phyloP scores from a whole-genome alignment of 2,113 vertebrate species.

The Nannospalax galili region DNA sequence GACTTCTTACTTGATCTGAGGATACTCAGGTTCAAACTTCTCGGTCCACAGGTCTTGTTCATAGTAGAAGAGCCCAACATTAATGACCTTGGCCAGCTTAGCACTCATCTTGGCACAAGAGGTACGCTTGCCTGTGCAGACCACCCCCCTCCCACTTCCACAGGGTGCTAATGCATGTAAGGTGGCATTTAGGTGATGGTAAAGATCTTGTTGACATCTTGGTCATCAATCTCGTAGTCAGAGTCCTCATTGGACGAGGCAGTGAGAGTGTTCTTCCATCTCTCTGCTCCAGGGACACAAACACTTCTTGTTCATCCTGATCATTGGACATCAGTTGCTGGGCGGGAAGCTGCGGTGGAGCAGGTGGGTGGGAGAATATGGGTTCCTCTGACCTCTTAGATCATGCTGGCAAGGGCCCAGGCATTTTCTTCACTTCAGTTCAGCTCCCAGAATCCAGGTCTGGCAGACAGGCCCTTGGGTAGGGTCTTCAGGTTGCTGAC shows the following conservation, averaged over 20 bases:
- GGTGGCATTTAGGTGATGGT: conserved; percentile 98
- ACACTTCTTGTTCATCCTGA: conserved; percentile 96
- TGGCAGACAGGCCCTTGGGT: conserved; percentile 96
- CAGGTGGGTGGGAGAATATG: conserved; percentile 72
- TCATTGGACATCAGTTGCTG: conserved; percentile 86
- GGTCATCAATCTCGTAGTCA: conserved; percentile 96
- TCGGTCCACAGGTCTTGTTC: conserved; percentile 98
- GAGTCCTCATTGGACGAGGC: conserved; percentile 98
- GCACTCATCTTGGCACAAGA: conserved; percentile 95
- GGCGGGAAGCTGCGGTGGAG: conserved; percentile 71
- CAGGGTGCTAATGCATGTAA: conserved; percentile 96
- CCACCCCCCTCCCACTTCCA: too few relatives aligned
- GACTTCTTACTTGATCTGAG: conserved; percentile 99
- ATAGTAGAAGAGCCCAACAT: conserved; percentile 97
- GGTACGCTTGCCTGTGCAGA: conserved; percentile 95
- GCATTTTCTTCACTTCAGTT: conserved; percentile 99
- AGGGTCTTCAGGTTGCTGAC: conserved; percentile 95
- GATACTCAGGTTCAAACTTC: conserved; percentile 96
- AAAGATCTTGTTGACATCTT: conserved; percentile 98
- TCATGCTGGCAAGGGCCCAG: conserved; percentile 93
- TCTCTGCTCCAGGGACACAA: conserved; percentile 99
- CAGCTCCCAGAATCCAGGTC: conserved; percentile 97
- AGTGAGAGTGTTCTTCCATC: conserved; percentile 97
- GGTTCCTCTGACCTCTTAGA: conserved; percentile 92
- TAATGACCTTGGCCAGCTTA: conserved; percentile 96